Base-by-base conservation (phyloP, 2,797 vertebrate species). In the Hippopotamyrus pictus region DNA sequence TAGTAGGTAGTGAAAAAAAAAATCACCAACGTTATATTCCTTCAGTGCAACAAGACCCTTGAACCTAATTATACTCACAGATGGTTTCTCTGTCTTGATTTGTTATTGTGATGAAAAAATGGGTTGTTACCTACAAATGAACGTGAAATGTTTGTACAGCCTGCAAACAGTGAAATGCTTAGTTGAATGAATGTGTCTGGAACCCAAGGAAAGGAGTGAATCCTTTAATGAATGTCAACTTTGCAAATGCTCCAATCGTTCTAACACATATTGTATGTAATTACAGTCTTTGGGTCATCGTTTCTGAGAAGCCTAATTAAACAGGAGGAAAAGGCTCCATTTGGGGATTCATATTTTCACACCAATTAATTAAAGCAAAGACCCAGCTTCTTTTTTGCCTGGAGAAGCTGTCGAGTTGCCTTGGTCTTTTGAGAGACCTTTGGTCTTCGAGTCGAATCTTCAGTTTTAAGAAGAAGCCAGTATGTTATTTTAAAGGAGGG, bases 251-350 rank as follows among this genome's bases (percentile, higher is more conserved):
- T 91, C 90, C 92, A 92, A 94, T 92, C 91, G 92, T 90, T 57
- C 33, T 48, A 87, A 91, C 91, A 89, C 89, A 91, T 89, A 86
- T 44, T 46, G 54, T 11, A 62, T 25, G 54, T 89, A 90, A 95
- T 94, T 92, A 93, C 92, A 92, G 90, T 90, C 92, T 93, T 93
- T 93, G 90, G 92, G 94, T 92, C 90, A 57, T 85, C 84, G 91
- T 93, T 93, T 90, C 89, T 93, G 93, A 93, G 93, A 89, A 91
- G 91, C 93, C 93, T 93, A 93, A 95, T 94, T 94, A 93, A 94
- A 94, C 91, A 93, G 93, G 87, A 89, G 46, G 17, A 86, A 91
- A 92, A 90, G 90, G 93, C 85, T 90, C 93, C 91, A 41, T 73
- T 91, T 93, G 94, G 92, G 93, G 91, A 94, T 59, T 89, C 65